phyloP scores from a whole-genome alignment of 2,888 invertebrate genomes.

The Hetaerina titia region DNA sequence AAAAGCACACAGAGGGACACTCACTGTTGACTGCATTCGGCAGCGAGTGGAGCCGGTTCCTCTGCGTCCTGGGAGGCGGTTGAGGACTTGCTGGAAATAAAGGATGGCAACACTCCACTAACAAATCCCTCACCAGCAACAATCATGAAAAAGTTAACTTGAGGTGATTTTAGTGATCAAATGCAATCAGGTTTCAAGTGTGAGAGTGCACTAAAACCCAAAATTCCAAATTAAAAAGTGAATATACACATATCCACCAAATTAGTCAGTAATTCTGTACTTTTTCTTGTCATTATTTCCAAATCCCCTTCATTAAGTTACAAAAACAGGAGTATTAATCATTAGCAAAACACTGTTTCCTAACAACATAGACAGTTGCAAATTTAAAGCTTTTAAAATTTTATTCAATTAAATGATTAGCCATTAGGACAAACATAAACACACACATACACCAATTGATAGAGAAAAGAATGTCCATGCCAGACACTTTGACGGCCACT shows the following conservation, averaged over 20 bases:
- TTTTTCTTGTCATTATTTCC: not conserved
- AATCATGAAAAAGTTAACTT: not conserved
- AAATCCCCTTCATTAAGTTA: not conserved
- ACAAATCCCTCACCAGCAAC: constrained; percentile 52
- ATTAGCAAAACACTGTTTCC: not conserved
- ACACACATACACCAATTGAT: not conserved
- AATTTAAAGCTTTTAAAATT: not conserved
- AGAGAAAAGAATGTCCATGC: not conserved
- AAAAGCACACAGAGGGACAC: constrained; percentile 71
- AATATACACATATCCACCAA: not conserved
- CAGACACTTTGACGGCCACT: not conserved
- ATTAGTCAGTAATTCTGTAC: not conserved
- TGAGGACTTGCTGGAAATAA: constrained; percentile 73
- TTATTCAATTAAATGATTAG: not conserved
- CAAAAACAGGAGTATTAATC: not conserved
- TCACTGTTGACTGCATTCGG: constrained; percentile 75
- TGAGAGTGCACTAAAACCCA: not conserved
- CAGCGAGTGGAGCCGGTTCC: constrained; percentile 75
- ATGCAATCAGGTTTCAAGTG: not conserved
- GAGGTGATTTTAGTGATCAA: constrained; percentile 23
- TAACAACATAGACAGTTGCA: not conserved
- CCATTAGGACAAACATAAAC: not conserved
- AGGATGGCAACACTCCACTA: constrained; percentile 64
- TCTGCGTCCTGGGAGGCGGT: constrained; percentile 74
- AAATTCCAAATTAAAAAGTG: not conserved